Evolutionary conservation across 2,888 invertebrate species (phyloP), one percentile per base, ranked within the genome.

Genomic region (Dioctria rufipes): DNA sequence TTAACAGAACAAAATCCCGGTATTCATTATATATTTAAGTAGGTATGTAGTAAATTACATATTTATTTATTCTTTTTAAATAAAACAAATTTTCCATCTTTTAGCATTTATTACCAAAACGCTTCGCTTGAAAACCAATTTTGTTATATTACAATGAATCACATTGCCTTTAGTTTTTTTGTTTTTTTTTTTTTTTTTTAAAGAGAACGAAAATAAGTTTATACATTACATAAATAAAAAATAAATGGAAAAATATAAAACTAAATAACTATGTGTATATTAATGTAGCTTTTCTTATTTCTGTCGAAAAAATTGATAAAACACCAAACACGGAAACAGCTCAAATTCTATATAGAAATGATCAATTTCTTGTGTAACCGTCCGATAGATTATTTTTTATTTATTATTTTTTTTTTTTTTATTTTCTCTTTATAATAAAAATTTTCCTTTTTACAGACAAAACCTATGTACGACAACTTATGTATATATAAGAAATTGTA

Each of bases 21-120:
- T 25, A 25, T 25, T 25, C 2, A 25, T 25, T 25, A 25, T 25
- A 25, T 25, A 25, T 25, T 25, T 25, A 25, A 25, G 25, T 25
- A 25, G 25, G 25, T 25, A 25, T 25, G 25, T 25, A 25, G 25
- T 25, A 25, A 0, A 25, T 25, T 25, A 25, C 25, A 25, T 25
- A 25, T 25, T 25, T 25, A 25, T 25, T 25, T 25, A 25, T 25
- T 25, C 25, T 2, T 25, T 25, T 25, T 25, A 61, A 61, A 61
- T 13, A 13, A 61, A 61, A 61, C 40, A 37, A 61, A 37, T 13
- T 51, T 58, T 25, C 73, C 73, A 73, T 73, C 60, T 73, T 73
- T 73, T 73, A 73, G 73, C 73, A 73, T 73, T 73, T 73, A 73
- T 73, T 73, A 58, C 60, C 60, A 73, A 69, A 73, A 73, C 60